These are phyloP conservation scores for Episyrphus balteatus DNA, from an alignment of 1,140 invertebrate genomes.

Conservation along the genomic window DNA sequence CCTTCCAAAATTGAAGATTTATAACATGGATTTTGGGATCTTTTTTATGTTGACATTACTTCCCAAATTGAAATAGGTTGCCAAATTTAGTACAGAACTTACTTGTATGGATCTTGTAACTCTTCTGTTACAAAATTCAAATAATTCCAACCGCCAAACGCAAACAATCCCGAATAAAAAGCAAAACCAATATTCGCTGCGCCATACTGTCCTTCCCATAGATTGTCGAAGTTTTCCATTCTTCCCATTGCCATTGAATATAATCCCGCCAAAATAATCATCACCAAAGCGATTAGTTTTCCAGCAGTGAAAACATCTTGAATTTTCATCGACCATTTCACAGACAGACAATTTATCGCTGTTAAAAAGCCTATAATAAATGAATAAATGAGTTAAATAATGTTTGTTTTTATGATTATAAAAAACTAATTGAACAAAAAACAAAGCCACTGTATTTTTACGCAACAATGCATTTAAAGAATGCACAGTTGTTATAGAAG, in stretches of 20 bases:
- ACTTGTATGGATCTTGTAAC: constrained; percentile 86
- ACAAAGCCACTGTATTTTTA: no score
- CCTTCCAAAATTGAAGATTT: no score
- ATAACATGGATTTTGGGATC: no score
- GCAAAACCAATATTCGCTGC: constrained; percentile 58
- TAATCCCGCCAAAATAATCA: constrained; percentile 73
- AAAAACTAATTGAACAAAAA: no score
- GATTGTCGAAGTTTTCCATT: constrained; percentile 54
- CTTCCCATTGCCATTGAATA: constrained; percentile 60
- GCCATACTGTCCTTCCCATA: constrained; percentile 58
- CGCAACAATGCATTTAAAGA: no score
- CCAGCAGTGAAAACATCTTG: constrained; percentile 84
- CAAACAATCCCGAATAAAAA: constrained; percentile 90
- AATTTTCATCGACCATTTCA: constrained; percentile 79
- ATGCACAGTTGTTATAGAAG: no score
- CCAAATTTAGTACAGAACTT: no score
- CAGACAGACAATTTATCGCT: constrained; percentile 77
- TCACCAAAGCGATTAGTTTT: constrained; percentile 70
- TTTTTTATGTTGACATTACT: no score
- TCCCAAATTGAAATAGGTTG: no score
- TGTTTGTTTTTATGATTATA: no score
- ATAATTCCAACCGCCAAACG: constrained; percentile 94
- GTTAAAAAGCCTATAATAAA: constrained; percentile 64
- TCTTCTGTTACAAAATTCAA: constrained; percentile 92
- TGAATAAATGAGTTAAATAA: background rate